A percentile compares a stretch with the other conserved stretches of the same genome.
Conservation (phyloP, 2,113 vertebrate species). For the Nerophis ophidion region DNA sequence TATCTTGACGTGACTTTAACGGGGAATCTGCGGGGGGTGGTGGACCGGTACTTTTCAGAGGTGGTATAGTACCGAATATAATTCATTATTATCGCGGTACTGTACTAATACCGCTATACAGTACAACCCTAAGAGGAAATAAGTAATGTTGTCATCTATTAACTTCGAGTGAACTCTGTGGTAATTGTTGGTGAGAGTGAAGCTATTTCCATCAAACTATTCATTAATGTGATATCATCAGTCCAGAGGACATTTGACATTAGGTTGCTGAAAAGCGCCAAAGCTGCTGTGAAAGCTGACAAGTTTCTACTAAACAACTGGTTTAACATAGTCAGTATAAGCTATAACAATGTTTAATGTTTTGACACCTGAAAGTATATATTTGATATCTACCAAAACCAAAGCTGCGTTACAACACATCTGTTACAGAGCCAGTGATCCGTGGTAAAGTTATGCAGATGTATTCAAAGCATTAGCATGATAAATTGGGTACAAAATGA, state of each 20-base stretch:
- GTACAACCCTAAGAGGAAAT: too few species aligned
- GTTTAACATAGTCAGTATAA: background rate
- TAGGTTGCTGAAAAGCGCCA: slow-evolving; percentile 10
- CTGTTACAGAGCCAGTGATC: slow-evolving; percentile 80
- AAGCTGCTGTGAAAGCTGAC: slow-evolving; percentile 3
- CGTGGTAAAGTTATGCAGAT: slow-evolving; percentile 94
- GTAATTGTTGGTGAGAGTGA: slow-evolving; percentile 1
- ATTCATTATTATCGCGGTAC: too few species aligned
- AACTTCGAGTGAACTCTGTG: slow-evolving; percentile 7
- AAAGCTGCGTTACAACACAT: slow-evolving; percentile 8
- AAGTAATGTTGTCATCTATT: background rate
- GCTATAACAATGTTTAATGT: background rate
- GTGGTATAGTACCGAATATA: too few species aligned
- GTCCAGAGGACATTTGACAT: slow-evolving; percentile 23
- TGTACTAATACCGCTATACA: too few species aligned
- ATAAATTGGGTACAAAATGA: slow-evolving; percentile 99
- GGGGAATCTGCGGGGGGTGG: too few species aligned
- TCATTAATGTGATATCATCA: slow-evolving; percentile 12
- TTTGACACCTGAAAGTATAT: background rate
- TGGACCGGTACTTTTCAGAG: too few species aligned
- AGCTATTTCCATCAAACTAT: slow-evolving; percentile 10
- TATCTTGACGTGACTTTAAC: too few species aligned
- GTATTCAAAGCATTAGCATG: slow-evolving; percentile 99
- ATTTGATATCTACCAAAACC: slow-evolving; percentile 23
- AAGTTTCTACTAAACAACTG: slow-evolving; percentile 11